Evolutionary conservation across 2,797 vertebrate genomes (phyloP).

Genomic region (Rhodeus uyekii): DNA sequence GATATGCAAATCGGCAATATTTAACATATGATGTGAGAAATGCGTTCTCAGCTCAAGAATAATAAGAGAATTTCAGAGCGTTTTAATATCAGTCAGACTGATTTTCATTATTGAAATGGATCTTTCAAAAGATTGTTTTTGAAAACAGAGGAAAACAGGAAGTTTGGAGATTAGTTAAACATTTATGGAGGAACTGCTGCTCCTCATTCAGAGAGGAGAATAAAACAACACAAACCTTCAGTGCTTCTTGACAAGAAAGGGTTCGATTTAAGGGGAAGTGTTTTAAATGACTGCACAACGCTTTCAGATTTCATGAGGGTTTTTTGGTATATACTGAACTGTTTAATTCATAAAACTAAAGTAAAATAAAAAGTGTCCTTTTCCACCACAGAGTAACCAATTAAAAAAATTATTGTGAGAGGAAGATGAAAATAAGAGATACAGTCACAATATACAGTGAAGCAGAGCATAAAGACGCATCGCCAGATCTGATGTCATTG

Average conservation of each 20-base stretch:
- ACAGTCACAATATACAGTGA: neutral
- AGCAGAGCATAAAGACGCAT: too few relatives aligned
- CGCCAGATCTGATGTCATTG: too few relatives aligned
- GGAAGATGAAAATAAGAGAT: neutral
- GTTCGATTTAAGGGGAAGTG: neutral
- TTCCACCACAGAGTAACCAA: neutral
- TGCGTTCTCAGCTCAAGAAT: constrained; percentile 18
- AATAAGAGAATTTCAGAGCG: constrained; percentile 13
- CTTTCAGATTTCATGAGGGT: too few relatives aligned
- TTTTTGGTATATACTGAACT: too few relatives aligned
- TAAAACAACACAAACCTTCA: too few relatives aligned
- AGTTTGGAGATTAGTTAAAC: constrained; percentile 16
- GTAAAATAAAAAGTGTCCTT: neutral
- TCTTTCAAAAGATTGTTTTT: constrained; percentile 44
- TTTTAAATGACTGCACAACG: neutral
- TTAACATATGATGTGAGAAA: neutral
- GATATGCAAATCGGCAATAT: constrained; percentile 32
- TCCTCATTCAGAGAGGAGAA: constrained; percentile 44
- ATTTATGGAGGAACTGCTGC: constrained; percentile 42
- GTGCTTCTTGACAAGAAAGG: too few relatives aligned
- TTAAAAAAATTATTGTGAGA: neutral
- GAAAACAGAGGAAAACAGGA: neutral
- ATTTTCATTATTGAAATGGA: constrained; percentile 36
- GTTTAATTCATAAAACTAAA: neutral
- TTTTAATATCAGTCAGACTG: constrained; percentile 31